phyloP scores from a whole-genome alignment of 2,888 invertebrate genomes.

The Agrotis puta region DNA sequence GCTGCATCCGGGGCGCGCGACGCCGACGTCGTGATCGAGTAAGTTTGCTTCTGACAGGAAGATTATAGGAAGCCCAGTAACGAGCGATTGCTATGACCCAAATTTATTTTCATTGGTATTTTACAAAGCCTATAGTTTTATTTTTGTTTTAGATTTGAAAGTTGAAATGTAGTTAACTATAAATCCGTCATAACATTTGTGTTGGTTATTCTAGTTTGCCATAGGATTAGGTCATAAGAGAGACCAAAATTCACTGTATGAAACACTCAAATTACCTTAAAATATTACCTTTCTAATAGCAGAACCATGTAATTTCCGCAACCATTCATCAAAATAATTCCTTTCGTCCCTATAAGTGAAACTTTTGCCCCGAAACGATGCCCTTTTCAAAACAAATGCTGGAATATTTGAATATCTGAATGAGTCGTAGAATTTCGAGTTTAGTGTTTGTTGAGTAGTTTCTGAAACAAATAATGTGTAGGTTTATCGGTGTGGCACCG shows the following conservation, averaged over 20 bases:
- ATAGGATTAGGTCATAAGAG: neutral
- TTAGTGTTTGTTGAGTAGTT: slow-evolving; percentile 20
- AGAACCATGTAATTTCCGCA: slow-evolving; percentile 20
- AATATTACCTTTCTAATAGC: slow-evolving; percentile 3
- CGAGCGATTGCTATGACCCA: slow-evolving; percentile 77
- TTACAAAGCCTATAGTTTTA: slow-evolving; percentile 11
- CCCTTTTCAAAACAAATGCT: slow-evolving; percentile 40
- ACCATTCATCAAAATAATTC: slow-evolving; percentile 34
- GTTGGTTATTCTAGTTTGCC: neutral
- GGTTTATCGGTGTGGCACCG: slow-evolving; percentile 89
- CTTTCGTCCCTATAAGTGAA: slow-evolving; percentile 25
- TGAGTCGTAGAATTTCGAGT: slow-evolving; percentile 32
- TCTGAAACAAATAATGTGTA: slow-evolving; percentile 57
- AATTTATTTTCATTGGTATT: slow-evolving; percentile 61
- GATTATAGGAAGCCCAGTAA: slow-evolving; percentile 82
- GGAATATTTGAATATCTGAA: slow-evolving; percentile 47
- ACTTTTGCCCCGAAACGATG: slow-evolving; percentile 29
- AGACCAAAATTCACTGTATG: neutral
- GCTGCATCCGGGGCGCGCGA: slow-evolving; percentile 61
- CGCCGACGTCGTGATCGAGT: slow-evolving; percentile 68
- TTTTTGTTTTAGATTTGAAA: slow-evolving; percentile 11
- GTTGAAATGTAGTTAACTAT: neutral
- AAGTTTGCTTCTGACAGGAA: slow-evolving; percentile 82
- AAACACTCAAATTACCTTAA: slow-evolving; percentile 7
- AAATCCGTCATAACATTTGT: neutral